phyloP scores from a whole-genome alignment of 2,797 vertebrate species.

The Antrozous pallidus region DNA sequence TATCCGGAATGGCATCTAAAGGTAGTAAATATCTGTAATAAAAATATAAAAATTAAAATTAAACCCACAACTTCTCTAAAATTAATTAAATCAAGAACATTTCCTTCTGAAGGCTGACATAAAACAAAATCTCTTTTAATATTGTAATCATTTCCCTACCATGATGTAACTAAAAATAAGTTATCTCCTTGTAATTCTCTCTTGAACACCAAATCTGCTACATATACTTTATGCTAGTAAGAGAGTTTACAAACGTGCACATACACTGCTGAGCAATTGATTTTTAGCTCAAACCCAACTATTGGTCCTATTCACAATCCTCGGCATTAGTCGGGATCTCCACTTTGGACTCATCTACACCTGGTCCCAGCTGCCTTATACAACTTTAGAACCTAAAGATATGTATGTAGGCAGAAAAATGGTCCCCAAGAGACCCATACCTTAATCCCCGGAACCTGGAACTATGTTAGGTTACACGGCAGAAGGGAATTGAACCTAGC shows the following conservation, averaged over 20 bases:
- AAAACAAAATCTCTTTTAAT: slow-evolving; percentile 11
- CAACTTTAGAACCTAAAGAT: slow-evolving; percentile 18
- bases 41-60: slow-evolving; percentile 43
- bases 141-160: neutral
- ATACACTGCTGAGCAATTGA: neutral
- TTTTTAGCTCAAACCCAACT: slow-evolving; percentile 18
- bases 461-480: neutral
- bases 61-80: slow-evolving; percentile 18
- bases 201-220: neutral
- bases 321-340: neutral
- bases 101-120: slow-evolving; percentile 2
- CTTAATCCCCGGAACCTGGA: slow-evolving; percentile 1
- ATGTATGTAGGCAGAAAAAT: neutral
- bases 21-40: slow-evolving; percentile 64
- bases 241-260: neutral
- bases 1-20: slow-evolving; percentile 59
- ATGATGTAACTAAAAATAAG: neutral
- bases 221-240: neutral
- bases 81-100: neutral
- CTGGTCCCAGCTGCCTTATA: neutral
- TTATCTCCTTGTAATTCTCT: slow-evolving; percentile 11
- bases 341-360: neutral
- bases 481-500: neutral
- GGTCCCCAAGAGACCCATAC: neutral
- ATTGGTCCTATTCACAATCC: neutral